phyloP scores from a whole-genome alignment of 2,888 invertebrate species.

The Pyralis farinalis region DNA sequence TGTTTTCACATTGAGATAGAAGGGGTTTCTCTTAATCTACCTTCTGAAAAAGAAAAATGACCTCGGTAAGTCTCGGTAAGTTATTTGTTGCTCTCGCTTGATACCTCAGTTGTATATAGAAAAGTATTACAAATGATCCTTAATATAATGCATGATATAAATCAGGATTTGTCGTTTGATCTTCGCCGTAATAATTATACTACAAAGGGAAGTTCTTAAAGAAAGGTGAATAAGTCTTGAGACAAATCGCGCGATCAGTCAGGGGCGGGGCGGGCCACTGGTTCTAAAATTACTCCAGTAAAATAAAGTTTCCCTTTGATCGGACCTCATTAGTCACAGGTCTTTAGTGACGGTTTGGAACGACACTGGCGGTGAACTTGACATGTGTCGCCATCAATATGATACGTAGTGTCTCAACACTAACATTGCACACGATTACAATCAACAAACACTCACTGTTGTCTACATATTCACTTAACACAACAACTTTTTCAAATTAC shows the following conservation, averaged over 20 bases:
- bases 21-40: no score
- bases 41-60: no score
- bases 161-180: neutral
- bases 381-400: neutral
- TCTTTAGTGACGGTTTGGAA: slow-evolving; percentile 9
- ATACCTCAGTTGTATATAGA: no score
- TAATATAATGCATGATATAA: neutral
- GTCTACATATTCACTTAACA: no score
- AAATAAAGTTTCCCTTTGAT: slow-evolving; percentile 14
- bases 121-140: no score
- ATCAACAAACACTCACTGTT: no score
- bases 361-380: neutral
- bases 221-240: slow-evolving; percentile 3
- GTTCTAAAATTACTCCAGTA: slow-evolving; percentile 16
- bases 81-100: no score
- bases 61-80: no score
- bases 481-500: no score
- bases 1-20: no score
- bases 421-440: no score
- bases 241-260: slow-evolving; percentile 14
- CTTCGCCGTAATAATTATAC: slow-evolving; percentile 3
- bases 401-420: neutral
- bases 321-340: slow-evolving; percentile 14
- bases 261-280: slow-evolving; percentile 6
- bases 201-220: neutral